Evolutionary conservation across 2,797 vertebrate genomes (phyloP), one percentile per base, ranked within the genome.

Genomic region (Anabas testudineus): DNA sequence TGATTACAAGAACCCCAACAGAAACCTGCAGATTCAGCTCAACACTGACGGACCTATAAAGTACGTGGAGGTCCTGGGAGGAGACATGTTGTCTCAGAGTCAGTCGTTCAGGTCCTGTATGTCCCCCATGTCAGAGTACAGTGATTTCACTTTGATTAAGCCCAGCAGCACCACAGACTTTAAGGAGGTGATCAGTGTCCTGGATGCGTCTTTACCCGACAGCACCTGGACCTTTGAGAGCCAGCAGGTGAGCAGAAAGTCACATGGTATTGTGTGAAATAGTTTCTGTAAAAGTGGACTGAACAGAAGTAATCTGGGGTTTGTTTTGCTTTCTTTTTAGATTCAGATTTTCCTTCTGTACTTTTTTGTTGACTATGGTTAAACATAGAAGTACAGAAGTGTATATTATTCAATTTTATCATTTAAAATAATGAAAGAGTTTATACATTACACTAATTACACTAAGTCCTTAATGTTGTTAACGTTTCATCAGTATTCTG

Each of bases 61-160:
- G 10, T 93, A 94, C 80, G 91, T 94, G 83, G 92, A 93, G 90
- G 93, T 94, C 67, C 88, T 94, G 86, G 93, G 92, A 81, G 92
- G 91, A 84, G 92, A 93, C 85, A 86, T 92, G 89, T 19, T 93
- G 89, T 92, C 91, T 88, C 92, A 93, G 85, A 93, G 92, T 84
- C 92, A 93, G 80, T 93, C 92, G 16, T 94, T 93, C 87, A 91
- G 93, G 72, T 94, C 93, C 24, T 94, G 91, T 36, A 85, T 94
- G 78, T 93, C 92, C 79, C 93, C 92, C 16, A 90, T 93, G 90
- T 92, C 91, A 67, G 93, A 94, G 86, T 92, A 92, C 87, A 94
- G 93, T 87, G 92, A 94, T 74, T 91, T 93, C 69, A 94, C 93
- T 47, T 32, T 94, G 69, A 80, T 93, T 42, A 93, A 94, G 55